These are phyloP conservation scores for Myotis yumanensis DNA, from an alignment of 2,113 vertebrate species.

Conservation along the genomic window DNA sequence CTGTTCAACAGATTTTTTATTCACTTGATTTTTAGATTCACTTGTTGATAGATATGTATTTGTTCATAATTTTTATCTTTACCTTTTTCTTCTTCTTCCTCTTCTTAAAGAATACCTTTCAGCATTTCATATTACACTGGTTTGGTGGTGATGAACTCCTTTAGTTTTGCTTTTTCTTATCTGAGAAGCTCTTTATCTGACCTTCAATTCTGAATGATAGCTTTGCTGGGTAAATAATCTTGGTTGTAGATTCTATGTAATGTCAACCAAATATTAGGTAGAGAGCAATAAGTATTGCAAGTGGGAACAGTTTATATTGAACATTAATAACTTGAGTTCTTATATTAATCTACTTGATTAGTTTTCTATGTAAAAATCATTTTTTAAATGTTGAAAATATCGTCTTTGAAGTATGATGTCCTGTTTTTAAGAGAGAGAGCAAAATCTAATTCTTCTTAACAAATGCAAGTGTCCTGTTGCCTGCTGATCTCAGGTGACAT, in stretches of 20 bases:
- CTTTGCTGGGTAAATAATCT: too few relatives aligned
- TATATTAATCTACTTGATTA: neutral
- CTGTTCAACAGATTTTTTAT: too few relatives aligned
- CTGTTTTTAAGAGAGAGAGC: neutral
- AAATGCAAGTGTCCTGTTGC: neutral
- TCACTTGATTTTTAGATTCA: too few relatives aligned
- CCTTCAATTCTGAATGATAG: too few relatives aligned
- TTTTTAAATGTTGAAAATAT: neutral
- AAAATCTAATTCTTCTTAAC: neutral
- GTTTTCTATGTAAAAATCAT: conserved; percentile 8
- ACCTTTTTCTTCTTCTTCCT: too few relatives aligned
- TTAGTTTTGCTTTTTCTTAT: too few relatives aligned
- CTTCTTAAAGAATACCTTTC: too few relatives aligned
- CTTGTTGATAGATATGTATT: too few relatives aligned
- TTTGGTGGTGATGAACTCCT: too few relatives aligned
- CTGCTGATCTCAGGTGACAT: conserved; percentile 89
- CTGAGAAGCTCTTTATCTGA: too few relatives aligned
- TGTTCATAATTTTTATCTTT: too few relatives aligned
- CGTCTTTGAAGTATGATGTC: neutral
- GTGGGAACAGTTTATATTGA: neutral
- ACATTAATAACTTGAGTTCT: neutral
- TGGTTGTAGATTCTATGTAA: neutral
- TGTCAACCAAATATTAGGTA: neutral
- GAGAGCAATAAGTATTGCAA: neutral
- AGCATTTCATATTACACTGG: too few relatives aligned